A percentile compares a stretch with the other conserved stretches of the same genome.
Conservation (phyloP, 1,140 invertebrate species). For the Lasaia peninsularis region DNA sequence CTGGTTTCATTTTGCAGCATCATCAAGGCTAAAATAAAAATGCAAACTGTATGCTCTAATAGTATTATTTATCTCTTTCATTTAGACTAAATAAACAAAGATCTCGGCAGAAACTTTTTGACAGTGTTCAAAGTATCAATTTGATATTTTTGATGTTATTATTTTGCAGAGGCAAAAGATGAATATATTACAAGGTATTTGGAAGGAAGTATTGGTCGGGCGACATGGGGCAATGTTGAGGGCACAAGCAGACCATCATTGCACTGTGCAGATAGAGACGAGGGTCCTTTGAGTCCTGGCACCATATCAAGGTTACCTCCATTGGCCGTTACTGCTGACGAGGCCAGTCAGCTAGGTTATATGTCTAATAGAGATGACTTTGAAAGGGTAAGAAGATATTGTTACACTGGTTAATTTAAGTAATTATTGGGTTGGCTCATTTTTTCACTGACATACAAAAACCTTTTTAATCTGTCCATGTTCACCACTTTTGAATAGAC, state of each 20-base stretch:
- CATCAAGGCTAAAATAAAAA: too few species aligned
- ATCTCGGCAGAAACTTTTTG: too few species aligned
- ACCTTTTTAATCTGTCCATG: too few species aligned
- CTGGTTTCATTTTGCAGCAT: too few species aligned
- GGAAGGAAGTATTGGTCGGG: slow-evolving; percentile 91
- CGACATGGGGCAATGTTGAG: slow-evolving; percentile 87
- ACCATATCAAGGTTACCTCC: slow-evolving; percentile 85
- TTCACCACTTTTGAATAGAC: too few species aligned
- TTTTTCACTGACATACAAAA: too few species aligned
- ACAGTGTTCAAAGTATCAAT: too few species aligned
- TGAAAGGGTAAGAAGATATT: slow-evolving; percentile 83
- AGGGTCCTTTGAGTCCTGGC: slow-evolving; percentile 87
- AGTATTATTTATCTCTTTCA: too few species aligned
- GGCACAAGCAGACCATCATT: slow-evolving; percentile 81
- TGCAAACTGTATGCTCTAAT: too few species aligned
- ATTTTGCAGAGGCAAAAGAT: slow-evolving; percentile 90
- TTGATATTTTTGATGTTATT: neutral
- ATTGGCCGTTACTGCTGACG: slow-evolving; percentile 87
- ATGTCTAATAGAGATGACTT: slow-evolving; percentile 97
- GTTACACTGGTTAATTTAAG: too few species aligned
- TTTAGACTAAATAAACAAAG: too few species aligned
- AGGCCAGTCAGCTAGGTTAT: slow-evolving; percentile 94
- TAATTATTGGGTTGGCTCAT: too few species aligned
- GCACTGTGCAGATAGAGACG: slow-evolving; percentile 87
- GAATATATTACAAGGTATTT: slow-evolving; percentile 94